Base-by-base conservation (phyloP, 2,888 invertebrate genomes). In the Dryocosmus kuriphilus region DNA sequence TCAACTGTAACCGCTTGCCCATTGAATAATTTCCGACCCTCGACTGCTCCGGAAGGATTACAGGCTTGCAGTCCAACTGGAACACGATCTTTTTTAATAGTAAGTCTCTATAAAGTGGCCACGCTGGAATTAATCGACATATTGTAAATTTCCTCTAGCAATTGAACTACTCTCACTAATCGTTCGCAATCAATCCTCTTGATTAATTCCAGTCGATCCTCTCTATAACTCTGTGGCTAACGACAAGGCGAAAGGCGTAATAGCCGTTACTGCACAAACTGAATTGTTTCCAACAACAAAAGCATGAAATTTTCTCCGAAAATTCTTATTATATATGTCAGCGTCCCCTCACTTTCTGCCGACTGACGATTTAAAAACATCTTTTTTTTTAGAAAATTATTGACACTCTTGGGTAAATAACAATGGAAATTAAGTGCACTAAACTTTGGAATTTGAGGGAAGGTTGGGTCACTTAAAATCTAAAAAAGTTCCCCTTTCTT, bases 111-210 rank as follows among this genome's bases (percentile, higher is more conserved):
- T 87, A 87, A 87, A 82, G 82, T 76, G 78, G 76, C 77, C 80
- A 78, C 77, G 79, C 80, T 27, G n/a, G 24, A 57, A 82, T 86
- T 88, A 88, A 86, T 88, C 88, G 87, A 83, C 82, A 84, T 84
- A 84, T 84, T 86, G 87, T 86, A n/a, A 86, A 87, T 87, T 83
- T 85, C 85, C 78, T 78, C 73, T 65, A 51, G 14, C 38, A 32
- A 24, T 75, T 38, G 22, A 74, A 24, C 84, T 71, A 74, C n/a
- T n/a, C 77, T 73, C 80, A 77, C 85, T 87, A 87, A 88, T 87
- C 85, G 84, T 80, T 83, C 83, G 85, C 85, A 85, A 87, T 88
- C 88, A 88, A 88, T 87, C 85, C 83, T 76, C 80, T 82, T 57
- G 57, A 57, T 57, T 24, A 83, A 87, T 82, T 82, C 82, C 76